Evolutionary conservation across 2,888 invertebrate species (phyloP), one percentile per base, ranked within the genome.

Genomic region (Oscheius sp.): DNA sequence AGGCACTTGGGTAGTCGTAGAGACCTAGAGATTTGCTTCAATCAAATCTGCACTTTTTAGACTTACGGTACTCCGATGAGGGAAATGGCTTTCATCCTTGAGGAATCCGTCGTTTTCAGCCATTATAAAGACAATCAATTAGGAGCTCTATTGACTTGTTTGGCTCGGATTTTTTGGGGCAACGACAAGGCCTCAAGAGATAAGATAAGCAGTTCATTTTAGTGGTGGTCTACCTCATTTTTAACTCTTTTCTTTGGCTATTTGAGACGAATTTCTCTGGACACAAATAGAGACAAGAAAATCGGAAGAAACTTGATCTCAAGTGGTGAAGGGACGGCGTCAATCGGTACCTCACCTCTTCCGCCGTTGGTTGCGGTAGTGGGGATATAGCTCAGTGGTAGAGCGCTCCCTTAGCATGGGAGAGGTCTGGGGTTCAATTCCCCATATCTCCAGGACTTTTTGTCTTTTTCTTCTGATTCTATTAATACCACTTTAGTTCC

Each of bases 331-430:
- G n/a, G n/a, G n/a, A n/a, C n/a, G n/a, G n/a, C n/a, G n/a, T n/a
- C n/a, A n/a, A n/a, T n/a, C n/a, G n/a, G n/a, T n/a, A n/a, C n/a
- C n/a, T n/a, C n/a, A n/a, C n/a, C n/a, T n/a, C n/a, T n/a, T n/a
- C n/a, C n/a, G n/a, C n/a, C n/a, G n/a, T n/a, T n/a, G n/a, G n/a
- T n/a, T n/a, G n/a, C n/a, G n/a, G n/a, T n/a, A n/a, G 64, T 68
- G 74, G 74, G 74, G 74, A 55, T 75, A 75, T 75, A 75, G 75
- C 74, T 75, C 75, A 75, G 75, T 69, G 75, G 75, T 75, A 75
- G 75, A 75, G 75, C 75, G 75, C 75, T 75, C 75, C 66, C 75
- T 75, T 75, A 73, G 75, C 75, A 75, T 75, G 75, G 65, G 76
- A 75, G 75, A 75, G 63, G 75, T 48, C 75, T 74, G 73, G 73